Evolutionary conservation across 2,797 vertebrate species (phyloP), one percentile per base, ranked within the genome.

Genomic region (Molossus molossus): DNA sequence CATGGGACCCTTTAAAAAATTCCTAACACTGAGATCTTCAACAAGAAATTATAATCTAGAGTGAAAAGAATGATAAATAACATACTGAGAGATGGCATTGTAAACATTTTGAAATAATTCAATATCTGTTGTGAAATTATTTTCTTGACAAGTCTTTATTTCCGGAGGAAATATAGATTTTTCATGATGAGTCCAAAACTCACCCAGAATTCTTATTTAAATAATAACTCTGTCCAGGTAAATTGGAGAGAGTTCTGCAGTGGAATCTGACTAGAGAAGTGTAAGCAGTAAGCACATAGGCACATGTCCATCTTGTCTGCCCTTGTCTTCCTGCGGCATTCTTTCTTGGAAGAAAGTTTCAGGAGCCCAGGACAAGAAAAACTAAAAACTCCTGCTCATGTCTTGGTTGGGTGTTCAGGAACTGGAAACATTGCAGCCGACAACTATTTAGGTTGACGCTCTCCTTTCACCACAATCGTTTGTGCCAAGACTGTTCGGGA

Each of bases 91-190:
- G 81, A 14, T 88, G 55, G 88, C 91, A 90, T 0, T 1, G 27
- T 23, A 87, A 94, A 92, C 75, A 81, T 57, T 93, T 95, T 50
- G 33, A 96, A 96, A 65, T 87, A 94, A 93, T 40, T 76, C 17
- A 67, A 55, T 9, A 70, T 93, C 33, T 90, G 7, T 0, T 2
- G 5, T 60, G 62, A 94, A 94, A 65, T 88, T 60, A 27, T 91
- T 87, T 20, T 86, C 27, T 33, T 93, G 64, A 96, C 70, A 53
- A 14, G 6, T n/a, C 27, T 45, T 13, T 53, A 83, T 82, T 92
- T 95, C 76, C 82, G 90, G 87, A 92, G 92, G 55, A 62, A 96
- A 87, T 64, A 40, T 9, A 70, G 64, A 95, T 79, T 96, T 97
- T 50, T 72, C 25, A 58, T 48, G 27, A 53, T 95, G 58, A 77